Evolutionary conservation across 2,797 vertebrate species (phyloP), one percentile per base, ranked within the genome.

Genomic region (Pipistrellus kuhlii): DNA sequence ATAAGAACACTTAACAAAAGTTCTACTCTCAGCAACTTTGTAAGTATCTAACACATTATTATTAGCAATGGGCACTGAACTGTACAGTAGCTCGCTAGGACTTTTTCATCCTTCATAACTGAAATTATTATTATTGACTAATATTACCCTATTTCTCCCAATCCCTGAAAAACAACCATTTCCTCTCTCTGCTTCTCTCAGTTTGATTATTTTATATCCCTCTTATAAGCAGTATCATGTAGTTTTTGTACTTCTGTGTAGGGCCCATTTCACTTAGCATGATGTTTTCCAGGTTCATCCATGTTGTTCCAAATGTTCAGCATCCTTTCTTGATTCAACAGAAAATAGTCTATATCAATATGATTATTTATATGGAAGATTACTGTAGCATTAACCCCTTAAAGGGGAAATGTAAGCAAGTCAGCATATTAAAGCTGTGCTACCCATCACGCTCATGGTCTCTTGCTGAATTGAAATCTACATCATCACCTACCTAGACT

Each of bases 291-390:
- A 20, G 57, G 38, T 77, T 69, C 32, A 88, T 59, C 38, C 1
- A n/a, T 69, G 44, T 53, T 53, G 38, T 69, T 38, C 17, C 85
- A 93, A 89, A 77, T 41, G 12, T 92, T 83, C 91, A 88, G 11
- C 35, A 69, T 10, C 20, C 8, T 57, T 75, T 68, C 46, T 90
- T 57, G 3, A 82, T 82, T 11, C 35, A 75, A 68, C 30, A 55
- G 78, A 72, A 69, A 84, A 91, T 1, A 90, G 23, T n/a, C 13
- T 14, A 25, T 46, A 75, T 75, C 35, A 68, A 46, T 5, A 80
- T 55, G 27, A 88, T 82, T 59, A 85, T 23, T 90, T 44, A 64
- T 5, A 15, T 64, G 18, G 35, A 93, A 91, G 13, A 95, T 21
- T 35, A 11, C 41, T 69, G 0, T 62, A 76, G 32, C 11, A 59